Conservation (phyloP, 2,797 vertebrate genomes). For the Sebastes hubbsi region DNA sequence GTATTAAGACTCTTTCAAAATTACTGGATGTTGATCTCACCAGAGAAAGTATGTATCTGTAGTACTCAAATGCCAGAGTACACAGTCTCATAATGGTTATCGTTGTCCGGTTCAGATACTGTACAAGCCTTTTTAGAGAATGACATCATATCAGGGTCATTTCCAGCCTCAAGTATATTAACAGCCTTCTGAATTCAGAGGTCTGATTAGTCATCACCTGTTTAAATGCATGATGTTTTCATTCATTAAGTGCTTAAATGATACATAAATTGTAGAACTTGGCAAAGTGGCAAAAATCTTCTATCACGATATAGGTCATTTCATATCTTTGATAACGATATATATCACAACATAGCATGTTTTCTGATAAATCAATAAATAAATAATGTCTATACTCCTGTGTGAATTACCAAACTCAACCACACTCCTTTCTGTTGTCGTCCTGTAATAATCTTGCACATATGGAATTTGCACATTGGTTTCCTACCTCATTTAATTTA, state of each 20-base stretch:
- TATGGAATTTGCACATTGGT: too few species aligned
- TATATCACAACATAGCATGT: too few species aligned
- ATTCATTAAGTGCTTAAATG: neutral
- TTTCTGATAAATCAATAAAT: too few species aligned
- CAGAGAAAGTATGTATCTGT: neutral
- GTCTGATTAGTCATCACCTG: neutral
- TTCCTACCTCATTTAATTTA: too few species aligned
- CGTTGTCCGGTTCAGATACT: neutral
- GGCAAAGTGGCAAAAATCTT: too few species aligned
- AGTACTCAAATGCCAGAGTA: neutral
- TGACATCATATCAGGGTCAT: neutral
- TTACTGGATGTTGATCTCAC: neutral
- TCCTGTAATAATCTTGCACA: neutral
- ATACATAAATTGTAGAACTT: neutral
- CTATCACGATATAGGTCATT: too few species aligned
- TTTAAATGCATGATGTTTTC: neutral
- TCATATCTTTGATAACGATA: too few species aligned
- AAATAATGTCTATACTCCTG: too few species aligned
- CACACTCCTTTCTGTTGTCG: too few species aligned
- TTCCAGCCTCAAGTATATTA: neutral
- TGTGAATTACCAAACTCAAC: too few species aligned
- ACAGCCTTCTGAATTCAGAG: neutral
- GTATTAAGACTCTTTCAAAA: neutral
- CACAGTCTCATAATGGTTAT: neutral
- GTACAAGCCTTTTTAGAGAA: neutral